These are phyloP conservation scores for Manis crassicaudata DNA, from an alignment of 2,797 vertebrate species.

Conservation along the genomic window DNA sequence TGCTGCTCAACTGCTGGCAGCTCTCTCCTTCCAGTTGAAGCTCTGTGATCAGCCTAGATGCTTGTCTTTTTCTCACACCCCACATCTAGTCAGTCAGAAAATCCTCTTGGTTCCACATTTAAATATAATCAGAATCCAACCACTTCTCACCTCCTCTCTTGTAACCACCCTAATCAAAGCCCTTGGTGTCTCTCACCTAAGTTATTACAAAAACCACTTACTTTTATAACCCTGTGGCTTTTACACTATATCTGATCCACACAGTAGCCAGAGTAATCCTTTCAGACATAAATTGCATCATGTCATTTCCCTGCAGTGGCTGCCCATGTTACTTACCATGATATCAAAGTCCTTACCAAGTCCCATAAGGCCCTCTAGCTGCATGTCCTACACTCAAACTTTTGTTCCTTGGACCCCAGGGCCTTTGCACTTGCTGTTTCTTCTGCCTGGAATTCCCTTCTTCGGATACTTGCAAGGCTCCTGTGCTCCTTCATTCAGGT, in stretches of 20 bases:
- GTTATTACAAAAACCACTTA: not conserved
- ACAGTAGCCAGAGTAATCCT: not conserved
- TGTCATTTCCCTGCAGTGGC: not conserved
- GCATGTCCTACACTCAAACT: rapidly evolving
- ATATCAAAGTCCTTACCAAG: no score
- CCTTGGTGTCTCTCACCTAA: not conserved
- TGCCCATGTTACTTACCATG: rapidly evolving
- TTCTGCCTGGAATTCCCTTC: not conserved
- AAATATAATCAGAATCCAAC: not conserved
- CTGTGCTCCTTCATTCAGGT: not conserved
- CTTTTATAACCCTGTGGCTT: not conserved
- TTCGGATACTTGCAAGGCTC: not conserved
- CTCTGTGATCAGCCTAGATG: not conserved
- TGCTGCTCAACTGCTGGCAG: no score
- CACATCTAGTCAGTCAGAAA: rapidly evolving
- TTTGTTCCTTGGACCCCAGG: not conserved
- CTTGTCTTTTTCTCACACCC: not conserved
- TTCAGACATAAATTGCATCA: not conserved
- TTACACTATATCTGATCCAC: not conserved
- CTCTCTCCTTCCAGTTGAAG: not conserved
- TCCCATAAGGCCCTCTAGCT: not conserved
- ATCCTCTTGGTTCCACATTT: not conserved
- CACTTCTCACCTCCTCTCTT: not conserved
- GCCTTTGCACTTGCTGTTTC: not conserved
- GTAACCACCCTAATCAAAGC: no score